Evolutionary conservation across 1,140 invertebrate genomes (phyloP).

Genomic region (Andricus grossulariae): DNA sequence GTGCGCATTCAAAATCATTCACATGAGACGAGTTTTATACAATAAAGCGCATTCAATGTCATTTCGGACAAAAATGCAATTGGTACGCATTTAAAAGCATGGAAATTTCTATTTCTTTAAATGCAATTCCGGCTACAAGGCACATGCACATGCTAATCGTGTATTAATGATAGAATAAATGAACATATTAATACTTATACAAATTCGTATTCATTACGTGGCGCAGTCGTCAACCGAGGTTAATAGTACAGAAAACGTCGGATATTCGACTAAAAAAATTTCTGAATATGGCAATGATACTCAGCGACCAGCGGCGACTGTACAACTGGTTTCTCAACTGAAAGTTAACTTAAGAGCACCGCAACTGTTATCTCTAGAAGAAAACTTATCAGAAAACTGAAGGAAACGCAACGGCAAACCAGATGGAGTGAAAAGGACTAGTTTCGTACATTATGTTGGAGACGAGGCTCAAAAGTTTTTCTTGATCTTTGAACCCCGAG

Average conservation of each 20-base stretch:
- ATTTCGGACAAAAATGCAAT: no score
- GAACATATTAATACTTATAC: slow-evolving; percentile 25
- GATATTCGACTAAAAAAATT: background rate
- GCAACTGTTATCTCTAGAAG: background rate
- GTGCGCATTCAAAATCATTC: no score
- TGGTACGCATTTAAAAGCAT: no score
- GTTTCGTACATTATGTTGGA: slow-evolving; percentile 45
- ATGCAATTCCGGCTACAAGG: no score
- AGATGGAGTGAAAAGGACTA: slow-evolving; percentile 43
- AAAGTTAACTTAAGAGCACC: background rate
- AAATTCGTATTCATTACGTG: background rate
- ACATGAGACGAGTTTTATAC: no score
- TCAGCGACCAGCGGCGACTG: background rate
- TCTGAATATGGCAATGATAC: background rate
- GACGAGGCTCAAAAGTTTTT: slow-evolving; percentile 46
- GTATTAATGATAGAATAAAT: no score
- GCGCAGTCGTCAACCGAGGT: background rate
- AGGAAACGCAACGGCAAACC: slow-evolving; percentile 30
- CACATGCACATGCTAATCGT: no score
- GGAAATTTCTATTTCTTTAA: no score
- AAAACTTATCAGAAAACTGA: slow-evolving; percentile 13
- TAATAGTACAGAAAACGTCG: background rate
- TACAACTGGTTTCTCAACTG: background rate
- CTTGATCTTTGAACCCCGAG: slow-evolving; percentile 43
- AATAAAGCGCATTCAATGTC: no score